Evolutionary conservation across 2,113 vertebrate genomes (phyloP).

Genomic region (Ceyx margarethae): DNA sequence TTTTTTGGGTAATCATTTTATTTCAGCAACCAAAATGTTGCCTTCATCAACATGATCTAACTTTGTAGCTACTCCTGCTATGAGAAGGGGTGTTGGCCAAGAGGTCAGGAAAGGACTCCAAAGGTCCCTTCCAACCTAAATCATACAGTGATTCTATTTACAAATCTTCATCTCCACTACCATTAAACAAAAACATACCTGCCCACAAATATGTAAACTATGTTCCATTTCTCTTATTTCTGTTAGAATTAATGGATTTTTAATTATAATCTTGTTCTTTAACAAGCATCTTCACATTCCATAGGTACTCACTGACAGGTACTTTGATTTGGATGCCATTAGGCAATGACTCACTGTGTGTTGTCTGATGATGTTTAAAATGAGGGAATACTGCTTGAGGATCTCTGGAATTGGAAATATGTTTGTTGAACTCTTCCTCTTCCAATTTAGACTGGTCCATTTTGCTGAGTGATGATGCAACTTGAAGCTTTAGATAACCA

Average conservation of each 20-base stretch:
- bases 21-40: not conserved
- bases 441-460: not conserved
- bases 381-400: not conserved
- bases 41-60: not conserved
- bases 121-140: not conserved
- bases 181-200: conserved; percentile 11
- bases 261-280: conserved; percentile 40
- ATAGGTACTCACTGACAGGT: not conserved
- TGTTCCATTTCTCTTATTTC: conserved; percentile 41
- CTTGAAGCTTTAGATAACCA: not conserved
- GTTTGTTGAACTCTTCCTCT: not conserved
- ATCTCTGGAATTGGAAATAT: conserved; percentile 44
- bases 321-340: conserved; percentile 3
- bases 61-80: not conserved
- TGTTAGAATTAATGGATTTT: conserved; percentile 28
- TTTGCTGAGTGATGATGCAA: not conserved
- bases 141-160: not conserved
- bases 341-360: conserved; percentile 2
- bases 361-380: conserved; percentile 1
- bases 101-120: not conserved
- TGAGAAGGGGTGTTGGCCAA: not conserved
- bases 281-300: conserved; percentile 34
- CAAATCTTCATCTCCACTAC: not conserved
- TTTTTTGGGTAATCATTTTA: too few relatives aligned
- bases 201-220: conserved; percentile 26